Base-by-base conservation (phyloP, 2,888 invertebrate genomes). In the Papilio protenor region DNA sequence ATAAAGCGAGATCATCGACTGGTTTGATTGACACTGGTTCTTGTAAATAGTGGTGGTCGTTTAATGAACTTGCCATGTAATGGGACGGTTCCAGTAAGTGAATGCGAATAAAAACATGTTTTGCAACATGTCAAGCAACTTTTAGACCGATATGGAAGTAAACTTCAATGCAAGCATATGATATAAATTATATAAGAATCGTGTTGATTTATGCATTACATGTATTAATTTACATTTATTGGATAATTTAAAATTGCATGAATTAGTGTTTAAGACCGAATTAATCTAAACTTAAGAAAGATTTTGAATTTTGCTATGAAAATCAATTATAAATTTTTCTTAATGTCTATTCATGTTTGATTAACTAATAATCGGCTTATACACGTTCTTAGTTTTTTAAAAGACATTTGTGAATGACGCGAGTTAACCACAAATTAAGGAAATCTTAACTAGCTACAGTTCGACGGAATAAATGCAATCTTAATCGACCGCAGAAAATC, bases 51-150 rank as follows among this genome's bases (percentile, higher is more conserved):
- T 74, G 69, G 75, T 75, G 64, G 71, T 70, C 77, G 78, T 87
- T 86, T 90, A 89, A 89, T 87, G 86, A 88, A 85, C 85, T 87
- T 83, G 84, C 84, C 83, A 83, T 86, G 84, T 87, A 85, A 85
- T 85, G 79, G 77, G 79, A 77, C 77, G 74, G 47, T 55, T 71
- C 45, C 73, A 73, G 49, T 77, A 71, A 78, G 64, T 77, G 77
- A 80, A 81, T 77, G 77, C 78, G 78, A 79, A 78, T 79, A 84
- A 85, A 81, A 80, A 77, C 66, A 66, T 77, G 77, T 73, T 77
- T 57, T 52, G 52, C 72, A 47, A 49, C 49, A 45, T 76, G 27
- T 18, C 6, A 12, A 59, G 55, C 76, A 64, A 47, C 57, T 70
- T 75, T 55, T 52, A 55, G 21, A 40, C 47, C 57, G 57, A 76